A percentile compares a stretch with the other conserved stretches of the same genome.
These are phyloP conservation scores for Chlamydotis undulata DNA, from an alignment of 2,113 vertebrate species.

Conservation along the genomic window DNA sequence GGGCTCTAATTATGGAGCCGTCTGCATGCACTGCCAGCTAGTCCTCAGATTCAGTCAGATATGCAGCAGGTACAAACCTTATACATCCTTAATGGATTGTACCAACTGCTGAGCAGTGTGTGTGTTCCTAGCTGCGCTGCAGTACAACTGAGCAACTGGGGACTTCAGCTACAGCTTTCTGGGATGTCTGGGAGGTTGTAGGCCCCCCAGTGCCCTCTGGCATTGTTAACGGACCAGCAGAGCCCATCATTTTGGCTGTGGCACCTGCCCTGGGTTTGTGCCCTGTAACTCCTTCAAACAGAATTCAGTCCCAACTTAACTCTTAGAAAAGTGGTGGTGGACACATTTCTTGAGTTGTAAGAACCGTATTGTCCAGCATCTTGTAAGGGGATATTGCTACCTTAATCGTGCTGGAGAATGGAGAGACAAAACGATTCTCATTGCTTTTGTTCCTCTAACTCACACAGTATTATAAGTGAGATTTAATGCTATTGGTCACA, in stretches of 20 bases:
- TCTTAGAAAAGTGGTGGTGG: neutral
- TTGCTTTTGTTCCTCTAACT: neutral
- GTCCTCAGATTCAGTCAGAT: neutral
- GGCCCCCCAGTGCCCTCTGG: neutral
- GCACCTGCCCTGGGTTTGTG: neutral
- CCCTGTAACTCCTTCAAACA: neutral
- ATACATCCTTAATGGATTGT: neutral
- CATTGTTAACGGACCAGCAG: neutral
- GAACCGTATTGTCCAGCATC: neutral
- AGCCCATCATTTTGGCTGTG: neutral
- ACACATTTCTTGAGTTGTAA: neutral
- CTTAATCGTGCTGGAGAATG: neutral
- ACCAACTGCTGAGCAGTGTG: neutral
- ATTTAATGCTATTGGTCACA: neutral
- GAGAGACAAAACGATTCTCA: neutral
- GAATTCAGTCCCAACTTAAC: neutral
- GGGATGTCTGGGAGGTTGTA: neutral
- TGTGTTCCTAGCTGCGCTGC: neutral
- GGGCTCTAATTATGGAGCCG: neutral
- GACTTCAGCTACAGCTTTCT: neutral
- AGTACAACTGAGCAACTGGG: neutral
- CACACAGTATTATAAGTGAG: neutral
- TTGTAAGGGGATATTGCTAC: neutral
- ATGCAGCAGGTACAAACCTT: neutral
- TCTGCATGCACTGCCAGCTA: neutral